Evolutionary conservation across 1,140 invertebrate species (phyloP).

Genomic region (Brachionus paranguensis): DNA sequence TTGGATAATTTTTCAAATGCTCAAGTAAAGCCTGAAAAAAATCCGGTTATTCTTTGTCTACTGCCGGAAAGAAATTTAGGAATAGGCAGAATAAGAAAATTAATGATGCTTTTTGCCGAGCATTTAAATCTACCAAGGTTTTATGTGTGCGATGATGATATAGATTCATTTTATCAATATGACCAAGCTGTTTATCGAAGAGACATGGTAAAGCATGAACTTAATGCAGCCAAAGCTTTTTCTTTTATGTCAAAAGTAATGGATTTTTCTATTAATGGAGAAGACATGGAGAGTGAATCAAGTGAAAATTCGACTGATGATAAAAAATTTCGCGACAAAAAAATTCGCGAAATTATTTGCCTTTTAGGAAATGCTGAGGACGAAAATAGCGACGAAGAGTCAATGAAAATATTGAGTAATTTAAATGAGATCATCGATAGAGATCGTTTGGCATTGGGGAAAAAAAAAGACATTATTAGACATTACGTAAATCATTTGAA

Average conservation of each 20-base stretch:
- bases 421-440: too few species aligned
- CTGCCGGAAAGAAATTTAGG: background rate
- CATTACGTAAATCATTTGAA: too few species aligned
- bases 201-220: background rate
- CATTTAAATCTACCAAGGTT: background rate
- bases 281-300: background rate
- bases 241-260: background rate
- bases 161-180: background rate
- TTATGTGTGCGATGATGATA: constrained; percentile 7
- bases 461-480: too few species aligned
- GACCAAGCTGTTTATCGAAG: background rate
- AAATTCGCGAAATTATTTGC: too few species aligned
- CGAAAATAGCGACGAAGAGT: background rate
- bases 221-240: background rate
- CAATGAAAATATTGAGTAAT: too few species aligned
- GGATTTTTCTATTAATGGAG: background rate
- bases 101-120: background rate
- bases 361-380: background rate
- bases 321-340: too few species aligned
- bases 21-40: background rate
- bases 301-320: too few species aligned
- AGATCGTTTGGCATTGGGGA: too few species aligned
- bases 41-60: background rate
- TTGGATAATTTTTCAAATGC: background rate
- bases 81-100: background rate